Percentiles rank a stretch among this genome's conserved stretches.
These are phyloP conservation scores for Stegostoma tigrinum DNA, from an alignment of 2,113 vertebrate genomes.

Conservation along the genomic window DNA sequence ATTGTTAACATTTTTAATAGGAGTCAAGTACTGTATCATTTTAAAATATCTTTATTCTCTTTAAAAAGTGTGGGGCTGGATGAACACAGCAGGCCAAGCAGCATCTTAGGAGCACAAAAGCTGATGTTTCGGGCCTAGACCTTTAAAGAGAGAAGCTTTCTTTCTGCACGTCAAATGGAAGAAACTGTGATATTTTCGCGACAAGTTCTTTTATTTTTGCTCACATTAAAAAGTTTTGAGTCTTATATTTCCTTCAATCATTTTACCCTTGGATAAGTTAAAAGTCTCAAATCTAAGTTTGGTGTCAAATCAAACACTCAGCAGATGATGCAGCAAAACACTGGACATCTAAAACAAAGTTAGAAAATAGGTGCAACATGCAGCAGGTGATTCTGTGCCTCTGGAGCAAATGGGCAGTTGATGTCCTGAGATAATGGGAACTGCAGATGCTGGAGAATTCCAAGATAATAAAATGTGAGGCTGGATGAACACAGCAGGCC, in stretches of 20 bases:
- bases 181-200: background rate
- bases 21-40: background rate
- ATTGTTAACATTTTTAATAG: background rate
- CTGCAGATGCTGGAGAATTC: too few relatives aligned
- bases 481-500: too few relatives aligned
- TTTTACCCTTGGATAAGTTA: background rate
- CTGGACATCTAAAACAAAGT: background rate
- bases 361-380: background rate
- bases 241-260: background rate
- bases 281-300: background rate
- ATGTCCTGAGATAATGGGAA: too few relatives aligned
- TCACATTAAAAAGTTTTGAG: background rate
- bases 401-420: background rate
- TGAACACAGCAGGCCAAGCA: too few relatives aligned
- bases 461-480: too few relatives aligned
- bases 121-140: too few relatives aligned
- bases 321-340: background rate
- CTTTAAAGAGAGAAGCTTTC: background rate
- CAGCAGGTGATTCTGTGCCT: background rate
- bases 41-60: background rate
- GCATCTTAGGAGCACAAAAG: too few relatives aligned
- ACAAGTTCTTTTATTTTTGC: background rate
- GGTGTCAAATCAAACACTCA: background rate
- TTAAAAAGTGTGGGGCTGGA: too few relatives aligned
- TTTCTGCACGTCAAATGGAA: background rate